A percentile compares a stretch with the other conserved stretches of the same genome.
Conservation (phyloP, 2,888 invertebrate species). For the Tricholauxania praeusta region DNA sequence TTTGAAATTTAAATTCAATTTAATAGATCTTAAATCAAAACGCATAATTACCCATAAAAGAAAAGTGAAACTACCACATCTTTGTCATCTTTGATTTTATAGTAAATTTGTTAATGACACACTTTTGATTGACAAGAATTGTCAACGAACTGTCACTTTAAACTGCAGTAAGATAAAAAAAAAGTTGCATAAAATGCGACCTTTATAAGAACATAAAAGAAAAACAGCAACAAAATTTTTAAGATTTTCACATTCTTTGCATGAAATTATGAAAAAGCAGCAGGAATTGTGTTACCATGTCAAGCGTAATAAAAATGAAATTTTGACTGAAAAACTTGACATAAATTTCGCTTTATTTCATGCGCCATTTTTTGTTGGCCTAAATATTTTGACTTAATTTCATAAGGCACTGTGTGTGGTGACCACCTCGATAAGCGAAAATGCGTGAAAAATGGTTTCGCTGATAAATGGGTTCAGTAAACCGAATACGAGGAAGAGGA, state of each 20-base stretch:
- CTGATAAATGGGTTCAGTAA: not conserved
- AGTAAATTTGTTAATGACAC: not conserved
- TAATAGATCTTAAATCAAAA: too few relatives aligned
- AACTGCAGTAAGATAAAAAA: not conserved
- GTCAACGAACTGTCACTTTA: constrained; percentile 9
- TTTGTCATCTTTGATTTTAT: not conserved
- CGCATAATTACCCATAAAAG: not conserved
- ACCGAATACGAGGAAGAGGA: not conserved
- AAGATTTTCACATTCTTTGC: not conserved
- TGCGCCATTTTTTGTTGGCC: constrained; percentile 13
- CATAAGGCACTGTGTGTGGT: not conserved
- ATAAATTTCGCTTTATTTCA: constrained; percentile 6
- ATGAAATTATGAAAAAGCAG: not conserved
- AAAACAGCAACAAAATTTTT: not conserved
- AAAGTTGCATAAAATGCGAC: not conserved
- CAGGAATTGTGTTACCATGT: not conserved
- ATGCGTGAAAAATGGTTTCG: not conserved
- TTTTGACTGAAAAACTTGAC: constrained; percentile 9
- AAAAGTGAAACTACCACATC: not conserved
- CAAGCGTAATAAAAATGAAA: constrained; percentile 7
- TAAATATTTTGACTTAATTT: not conserved
- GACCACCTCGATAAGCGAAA: not conserved
- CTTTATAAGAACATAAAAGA: not conserved
- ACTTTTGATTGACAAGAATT: constrained; percentile 7
- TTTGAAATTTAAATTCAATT: too few relatives aligned